Percentiles rank a stretch among this genome's conserved stretches.
phyloP scores from a whole-genome alignment of 2,797 vertebrate species.

The Eupleurogrammus muticus region DNA sequence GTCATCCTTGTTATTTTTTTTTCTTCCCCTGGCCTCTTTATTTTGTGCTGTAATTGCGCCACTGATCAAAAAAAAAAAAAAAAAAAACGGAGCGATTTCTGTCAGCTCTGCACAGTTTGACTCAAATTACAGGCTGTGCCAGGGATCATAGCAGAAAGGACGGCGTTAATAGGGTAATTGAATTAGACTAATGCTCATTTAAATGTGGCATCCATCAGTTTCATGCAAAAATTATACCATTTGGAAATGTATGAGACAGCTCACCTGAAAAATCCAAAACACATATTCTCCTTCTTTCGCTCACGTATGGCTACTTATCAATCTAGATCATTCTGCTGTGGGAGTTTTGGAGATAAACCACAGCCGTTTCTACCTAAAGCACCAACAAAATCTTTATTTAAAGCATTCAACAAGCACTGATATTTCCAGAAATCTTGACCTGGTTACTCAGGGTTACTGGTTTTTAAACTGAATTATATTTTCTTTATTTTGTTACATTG shows the following conservation, averaged over 20 bases:
- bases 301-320: too few species aligned
- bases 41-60: constrained; percentile 39
- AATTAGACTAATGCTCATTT: constrained; percentile 21
- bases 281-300: too few species aligned
- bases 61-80: constrained; percentile 44
- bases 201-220: neutral
- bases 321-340: too few species aligned
- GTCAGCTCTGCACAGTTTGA: constrained; percentile 17
- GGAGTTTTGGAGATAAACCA: too few species aligned
- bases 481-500: too few species aligned
- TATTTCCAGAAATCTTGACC: too few species aligned
- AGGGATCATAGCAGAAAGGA: constrained; percentile 2
- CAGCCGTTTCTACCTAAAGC: too few species aligned
- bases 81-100: constrained; percentile 37
- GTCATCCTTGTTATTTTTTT: neutral
- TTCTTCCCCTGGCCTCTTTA: constrained; percentile 15
- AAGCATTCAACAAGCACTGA: too few species aligned
- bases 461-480: too few species aligned
- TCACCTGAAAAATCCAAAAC: too few species aligned
- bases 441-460: too few species aligned
- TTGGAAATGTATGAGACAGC: neutral
- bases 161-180: constrained; percentile 34
- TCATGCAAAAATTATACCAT: neutral
- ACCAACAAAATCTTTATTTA: too few species aligned
- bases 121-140: constrained; percentile 33